phyloP scores from a whole-genome alignment of 2,888 invertebrate genomes.

The Himalopsyche anomala region DNA sequence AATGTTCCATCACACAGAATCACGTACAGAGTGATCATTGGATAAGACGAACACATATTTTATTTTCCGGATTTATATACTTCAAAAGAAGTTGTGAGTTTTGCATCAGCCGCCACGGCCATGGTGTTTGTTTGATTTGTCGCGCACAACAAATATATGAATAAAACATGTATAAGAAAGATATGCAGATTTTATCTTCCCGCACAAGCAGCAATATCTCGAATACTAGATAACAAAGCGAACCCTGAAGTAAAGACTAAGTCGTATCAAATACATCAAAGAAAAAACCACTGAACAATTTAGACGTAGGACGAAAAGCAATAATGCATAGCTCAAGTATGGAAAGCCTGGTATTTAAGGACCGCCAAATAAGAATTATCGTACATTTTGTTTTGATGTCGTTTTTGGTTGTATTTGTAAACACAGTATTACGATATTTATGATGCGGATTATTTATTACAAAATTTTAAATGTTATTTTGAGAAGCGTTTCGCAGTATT shows the following conservation, averaged over 20 bases:
- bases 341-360: background rate
- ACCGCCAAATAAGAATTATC: background rate
- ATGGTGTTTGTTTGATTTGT: slow-evolving; percentile 13
- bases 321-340: slow-evolving; percentile 21
- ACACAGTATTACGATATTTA: too few species aligned
- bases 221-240: slow-evolving; percentile 15
- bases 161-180: background rate
- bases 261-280: background rate
- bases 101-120: slow-evolving; percentile 9
- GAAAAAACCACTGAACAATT: background rate
- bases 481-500: too few species aligned
- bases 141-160: slow-evolving; percentile 6
- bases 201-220: slow-evolving; percentile 1
- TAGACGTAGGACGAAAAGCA: background rate
- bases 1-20: background rate
- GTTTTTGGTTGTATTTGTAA: too few species aligned
- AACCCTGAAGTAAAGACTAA: slow-evolving; percentile 10
- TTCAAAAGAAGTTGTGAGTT: background rate
- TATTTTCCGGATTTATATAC: background rate
- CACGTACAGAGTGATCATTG: background rate
- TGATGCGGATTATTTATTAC: too few species aligned
- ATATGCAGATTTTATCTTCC: slow-evolving; percentile 7
- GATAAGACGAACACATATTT: background rate
- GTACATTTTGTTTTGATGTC: too few species aligned
- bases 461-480: too few species aligned